Evolutionary conservation across 2,888 invertebrate species (phyloP).

Genomic region (Pycnomerus fuliginosus): DNA sequence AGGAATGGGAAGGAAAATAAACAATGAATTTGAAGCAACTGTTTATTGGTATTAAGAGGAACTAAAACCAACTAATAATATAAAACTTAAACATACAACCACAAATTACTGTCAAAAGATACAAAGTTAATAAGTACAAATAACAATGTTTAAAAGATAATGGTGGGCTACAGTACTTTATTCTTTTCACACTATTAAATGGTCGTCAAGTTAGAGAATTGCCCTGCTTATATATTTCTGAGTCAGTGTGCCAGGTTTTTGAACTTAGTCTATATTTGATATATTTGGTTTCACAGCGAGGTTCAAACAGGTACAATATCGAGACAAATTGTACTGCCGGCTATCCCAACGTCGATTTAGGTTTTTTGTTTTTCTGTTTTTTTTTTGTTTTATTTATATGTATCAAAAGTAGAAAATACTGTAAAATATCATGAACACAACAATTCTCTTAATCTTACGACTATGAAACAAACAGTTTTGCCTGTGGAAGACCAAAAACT

Average conservation of each 20-base stretch:
- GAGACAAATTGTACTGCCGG: slow-evolving; percentile 24
- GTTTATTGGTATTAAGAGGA: no score
- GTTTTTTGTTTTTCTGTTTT: slow-evolving; percentile 40
- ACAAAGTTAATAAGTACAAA: slow-evolving; percentile 24
- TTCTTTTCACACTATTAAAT: slow-evolving; percentile 9
- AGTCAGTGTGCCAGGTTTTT: slow-evolving; percentile 34
- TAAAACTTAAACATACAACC: no score
- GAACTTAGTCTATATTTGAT: slow-evolving; percentile 30
- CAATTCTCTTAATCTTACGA: slow-evolving; percentile 54
- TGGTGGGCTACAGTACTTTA: slow-evolving; percentile 2
- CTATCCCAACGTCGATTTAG: slow-evolving; percentile 24
- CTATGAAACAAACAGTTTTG: slow-evolving; percentile 29
- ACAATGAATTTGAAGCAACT: no score
- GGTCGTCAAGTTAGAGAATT: slow-evolving; percentile 51
- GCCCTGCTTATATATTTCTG: slow-evolving; percentile 46
- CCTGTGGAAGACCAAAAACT: slow-evolving; percentile 22
- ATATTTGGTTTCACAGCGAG: slow-evolving; percentile 51
- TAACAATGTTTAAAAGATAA: slow-evolving; percentile 18
- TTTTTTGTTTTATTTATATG: slow-evolving; percentile 41
- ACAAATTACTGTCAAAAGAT: no score
- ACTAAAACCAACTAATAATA: no score
- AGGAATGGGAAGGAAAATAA: no score
- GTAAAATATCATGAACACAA: slow-evolving; percentile 54
- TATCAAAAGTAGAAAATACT: slow-evolving; percentile 55
- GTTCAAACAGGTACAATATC: slow-evolving; percentile 48